phyloP scores from a whole-genome alignment of 2,888 invertebrate species.

The Trichopria drosophilae region DNA sequence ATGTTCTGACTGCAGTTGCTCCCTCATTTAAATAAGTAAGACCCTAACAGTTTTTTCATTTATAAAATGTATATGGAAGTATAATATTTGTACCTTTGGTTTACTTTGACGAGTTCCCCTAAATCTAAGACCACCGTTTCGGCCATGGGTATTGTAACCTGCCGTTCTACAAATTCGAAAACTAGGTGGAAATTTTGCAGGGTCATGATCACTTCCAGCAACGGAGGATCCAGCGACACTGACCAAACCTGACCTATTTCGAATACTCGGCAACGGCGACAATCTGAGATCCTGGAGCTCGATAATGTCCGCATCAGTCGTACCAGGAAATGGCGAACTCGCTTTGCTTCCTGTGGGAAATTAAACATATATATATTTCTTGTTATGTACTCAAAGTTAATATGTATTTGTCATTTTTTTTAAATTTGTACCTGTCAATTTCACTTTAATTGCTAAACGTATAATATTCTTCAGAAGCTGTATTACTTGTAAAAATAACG shows the following conservation, averaged over 20 bases:
- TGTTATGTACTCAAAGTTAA: no score
- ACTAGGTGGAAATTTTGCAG: slow-evolving; percentile 73
- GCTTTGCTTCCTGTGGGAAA: slow-evolving; percentile 55
- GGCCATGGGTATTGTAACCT: slow-evolving; percentile 48
- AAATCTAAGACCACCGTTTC: slow-evolving; percentile 52
- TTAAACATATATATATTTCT: no score
- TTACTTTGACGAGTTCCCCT: slow-evolving; percentile 50
- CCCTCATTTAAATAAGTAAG: no score
- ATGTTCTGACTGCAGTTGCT: no score
- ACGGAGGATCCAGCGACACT: slow-evolving; percentile 43
- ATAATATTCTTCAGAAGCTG: no score
- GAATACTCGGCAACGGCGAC: slow-evolving; percentile 81
- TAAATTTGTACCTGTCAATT: no score
- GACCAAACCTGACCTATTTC: slow-evolving; percentile 63
- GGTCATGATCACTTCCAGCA: slow-evolving; percentile 56
- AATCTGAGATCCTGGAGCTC: slow-evolving; percentile 85
- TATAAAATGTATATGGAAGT: no score
- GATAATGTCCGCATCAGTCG: slow-evolving; percentile 75
- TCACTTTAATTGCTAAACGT: no score
- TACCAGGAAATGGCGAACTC: slow-evolving; percentile 50
- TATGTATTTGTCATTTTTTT: no score
- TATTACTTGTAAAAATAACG: no score
- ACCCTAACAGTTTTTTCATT: no score
- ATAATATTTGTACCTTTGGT: slow-evolving; percentile 49
- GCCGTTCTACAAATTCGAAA: slow-evolving; percentile 71